Conservation (phyloP, 1,140 invertebrate species). For the Megalopta genalis region DNA sequence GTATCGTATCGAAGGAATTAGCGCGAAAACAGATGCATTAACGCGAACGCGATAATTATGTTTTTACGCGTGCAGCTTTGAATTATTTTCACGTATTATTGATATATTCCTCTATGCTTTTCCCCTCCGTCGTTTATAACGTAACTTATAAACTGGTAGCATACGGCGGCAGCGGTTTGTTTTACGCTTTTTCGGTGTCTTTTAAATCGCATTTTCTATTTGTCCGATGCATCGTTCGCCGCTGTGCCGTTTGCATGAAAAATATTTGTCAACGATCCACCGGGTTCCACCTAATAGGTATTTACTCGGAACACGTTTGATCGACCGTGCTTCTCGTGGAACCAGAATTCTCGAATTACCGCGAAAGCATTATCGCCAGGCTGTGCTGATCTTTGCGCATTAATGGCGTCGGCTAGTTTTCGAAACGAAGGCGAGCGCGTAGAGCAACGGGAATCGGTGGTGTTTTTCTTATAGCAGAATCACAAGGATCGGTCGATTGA, state of each 20-base stretch:
- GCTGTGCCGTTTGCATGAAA: background rate
- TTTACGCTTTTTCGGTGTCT: background rate
- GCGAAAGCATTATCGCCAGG: too few relatives aligned
- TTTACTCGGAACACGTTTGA: too few relatives aligned
- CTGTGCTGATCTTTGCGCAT: too few relatives aligned
- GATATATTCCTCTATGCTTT: background rate
- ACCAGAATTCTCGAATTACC: too few relatives aligned
- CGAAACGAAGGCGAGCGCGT: too few relatives aligned
- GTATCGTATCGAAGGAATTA: background rate
- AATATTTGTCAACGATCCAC: background rate
- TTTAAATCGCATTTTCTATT: background rate
- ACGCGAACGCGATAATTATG: slow-evolving; percentile 22
- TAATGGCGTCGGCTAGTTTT: too few relatives aligned
- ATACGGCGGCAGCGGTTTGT: background rate
- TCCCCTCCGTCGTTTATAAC: background rate
- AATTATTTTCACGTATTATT: slow-evolving; percentile 9
- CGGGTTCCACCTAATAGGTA: too few relatives aligned
- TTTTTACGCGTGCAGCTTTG: background rate
- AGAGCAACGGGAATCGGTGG: too few relatives aligned
- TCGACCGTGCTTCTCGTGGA: too few relatives aligned
- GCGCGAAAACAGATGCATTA: slow-evolving; percentile 12
- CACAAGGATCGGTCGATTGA: too few relatives aligned
- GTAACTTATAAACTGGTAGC: too few relatives aligned
- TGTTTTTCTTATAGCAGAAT: too few relatives aligned
- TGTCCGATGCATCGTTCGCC: background rate